Conservation (phyloP, 2,113 vertebrate species). For the Protobothrops mucrosquamatus region DNA sequence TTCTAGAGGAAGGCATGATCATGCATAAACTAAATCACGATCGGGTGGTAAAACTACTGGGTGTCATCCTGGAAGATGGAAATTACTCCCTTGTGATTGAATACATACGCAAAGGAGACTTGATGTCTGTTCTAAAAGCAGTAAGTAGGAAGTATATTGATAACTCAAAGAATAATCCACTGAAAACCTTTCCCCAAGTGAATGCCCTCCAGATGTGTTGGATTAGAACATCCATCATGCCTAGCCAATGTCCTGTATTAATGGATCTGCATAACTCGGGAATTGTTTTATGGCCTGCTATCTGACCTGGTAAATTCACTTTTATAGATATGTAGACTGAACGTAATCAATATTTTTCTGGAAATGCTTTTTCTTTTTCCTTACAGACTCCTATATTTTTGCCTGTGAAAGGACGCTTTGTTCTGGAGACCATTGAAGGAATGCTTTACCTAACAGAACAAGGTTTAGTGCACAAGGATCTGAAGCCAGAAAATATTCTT, state of each 20-base stretch:
- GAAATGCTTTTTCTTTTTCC: slow-evolving; percentile 16
- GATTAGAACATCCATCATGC: background rate
- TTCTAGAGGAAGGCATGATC: slow-evolving; percentile 88
- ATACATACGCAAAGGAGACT: slow-evolving; percentile 84
- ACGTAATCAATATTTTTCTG: background rate
- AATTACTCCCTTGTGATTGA: slow-evolving; percentile 94
- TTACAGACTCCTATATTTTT: slow-evolving; percentile 78
- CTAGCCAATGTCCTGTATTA: background rate
- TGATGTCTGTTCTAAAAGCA: slow-evolving; percentile 81
- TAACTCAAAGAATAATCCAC: background rate
- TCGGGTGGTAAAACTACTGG: slow-evolving; percentile 87
- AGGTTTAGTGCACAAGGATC: slow-evolving; percentile 88
- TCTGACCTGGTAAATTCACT: background rate
- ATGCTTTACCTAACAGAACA: slow-evolving; percentile 88
- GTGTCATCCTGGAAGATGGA: slow-evolving; percentile 86
- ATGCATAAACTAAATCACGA: slow-evolving; percentile 84
- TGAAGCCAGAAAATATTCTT: slow-evolving; percentile 96
- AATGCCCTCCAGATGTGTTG: background rate
- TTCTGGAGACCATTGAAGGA: slow-evolving; percentile 88
- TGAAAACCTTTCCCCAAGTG: background rate
- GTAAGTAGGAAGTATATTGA: slow-evolving; percentile 64
- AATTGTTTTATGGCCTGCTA: background rate
- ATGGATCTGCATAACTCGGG: background rate
- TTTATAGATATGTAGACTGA: background rate
- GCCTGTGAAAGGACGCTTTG: slow-evolving; percentile 85